These are phyloP conservation scores for Holotrichia oblita DNA, from an alignment of 1,140 invertebrate species.

Conservation along the genomic window DNA sequence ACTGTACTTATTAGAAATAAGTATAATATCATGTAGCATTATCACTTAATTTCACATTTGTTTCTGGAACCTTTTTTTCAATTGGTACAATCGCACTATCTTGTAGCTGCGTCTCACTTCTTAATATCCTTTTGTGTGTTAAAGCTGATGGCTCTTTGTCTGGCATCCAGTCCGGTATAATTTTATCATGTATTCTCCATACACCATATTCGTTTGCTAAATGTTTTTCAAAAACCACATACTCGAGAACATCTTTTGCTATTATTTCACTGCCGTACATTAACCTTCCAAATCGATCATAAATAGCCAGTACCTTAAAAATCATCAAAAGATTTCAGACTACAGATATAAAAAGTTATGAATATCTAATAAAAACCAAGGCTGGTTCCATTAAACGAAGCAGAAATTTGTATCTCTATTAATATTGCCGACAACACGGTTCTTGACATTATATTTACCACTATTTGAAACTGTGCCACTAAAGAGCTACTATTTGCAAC, in stretches of 20 bases:
- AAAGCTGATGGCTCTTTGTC: conserved; percentile 67
- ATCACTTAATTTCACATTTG: neutral
- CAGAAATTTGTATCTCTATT: no score
- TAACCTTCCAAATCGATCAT: conserved; percentile 95
- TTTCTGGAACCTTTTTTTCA: neutral
- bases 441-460: no score
- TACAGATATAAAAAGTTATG: no score
- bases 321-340: no score
- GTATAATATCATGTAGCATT: neutral
- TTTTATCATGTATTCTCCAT: conserved; percentile 96
- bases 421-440: no score
- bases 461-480: no score
- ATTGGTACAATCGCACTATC: neutral
- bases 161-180: conserved; percentile 88
- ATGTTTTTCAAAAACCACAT: conserved; percentile 97
- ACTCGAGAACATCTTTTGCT: conserved; percentile 90
- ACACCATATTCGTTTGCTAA: conserved; percentile 87
- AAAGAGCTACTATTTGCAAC: no score
- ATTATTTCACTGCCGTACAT: conserved; percentile 92
- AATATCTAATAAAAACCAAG: no score
- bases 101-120: neutral
- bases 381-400: no score
- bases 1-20: neutral
- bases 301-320: conserved; percentile 83
- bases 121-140: conserved; percentile 65